Percentiles rank a stretch among this genome's conserved stretches.
phyloP scores from a whole-genome alignment of 2,113 vertebrate genomes.

The Upupa epops region DNA sequence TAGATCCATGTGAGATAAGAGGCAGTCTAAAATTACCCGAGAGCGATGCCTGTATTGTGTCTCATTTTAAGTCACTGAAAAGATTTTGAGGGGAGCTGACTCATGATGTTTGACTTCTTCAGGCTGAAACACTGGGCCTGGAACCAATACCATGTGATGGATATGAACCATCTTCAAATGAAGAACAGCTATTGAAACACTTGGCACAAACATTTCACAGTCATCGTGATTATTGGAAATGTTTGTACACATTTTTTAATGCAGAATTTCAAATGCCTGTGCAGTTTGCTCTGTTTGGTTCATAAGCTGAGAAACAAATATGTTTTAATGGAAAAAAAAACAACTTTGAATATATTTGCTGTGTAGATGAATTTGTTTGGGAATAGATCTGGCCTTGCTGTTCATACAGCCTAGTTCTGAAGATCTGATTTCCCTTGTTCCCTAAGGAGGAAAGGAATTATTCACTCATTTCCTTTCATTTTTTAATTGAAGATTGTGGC shows the following conservation, averaged over 20 bases:
- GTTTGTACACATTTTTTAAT: constrained; percentile 60
- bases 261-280: constrained; percentile 43
- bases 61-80: background rate
- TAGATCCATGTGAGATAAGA: background rate
- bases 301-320: constrained; percentile 45
- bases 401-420: background rate
- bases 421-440: constrained; percentile 20
- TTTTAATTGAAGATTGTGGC: constrained; percentile 31
- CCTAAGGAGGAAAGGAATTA: background rate
- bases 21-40: background rate
- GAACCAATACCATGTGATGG: constrained; percentile 33
- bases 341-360: background rate
- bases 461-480: constrained; percentile 17
- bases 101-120: constrained; percentile 30
- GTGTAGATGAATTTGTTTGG: background rate
- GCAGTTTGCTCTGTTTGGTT: background rate
- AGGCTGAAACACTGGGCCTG: constrained; percentile 52
- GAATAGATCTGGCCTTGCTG: constrained; percentile 2
- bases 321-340: constrained; percentile 21
- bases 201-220: constrained; percentile 57
- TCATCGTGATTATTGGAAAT: constrained; percentile 56
- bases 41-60: background rate
- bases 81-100: constrained; percentile 25
- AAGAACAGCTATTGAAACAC: constrained; percentile 39
- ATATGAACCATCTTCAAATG: constrained; percentile 23